phyloP scores from a whole-genome alignment of 2,113 vertebrate genomes.

The Chascanopsetta lugubris region DNA sequence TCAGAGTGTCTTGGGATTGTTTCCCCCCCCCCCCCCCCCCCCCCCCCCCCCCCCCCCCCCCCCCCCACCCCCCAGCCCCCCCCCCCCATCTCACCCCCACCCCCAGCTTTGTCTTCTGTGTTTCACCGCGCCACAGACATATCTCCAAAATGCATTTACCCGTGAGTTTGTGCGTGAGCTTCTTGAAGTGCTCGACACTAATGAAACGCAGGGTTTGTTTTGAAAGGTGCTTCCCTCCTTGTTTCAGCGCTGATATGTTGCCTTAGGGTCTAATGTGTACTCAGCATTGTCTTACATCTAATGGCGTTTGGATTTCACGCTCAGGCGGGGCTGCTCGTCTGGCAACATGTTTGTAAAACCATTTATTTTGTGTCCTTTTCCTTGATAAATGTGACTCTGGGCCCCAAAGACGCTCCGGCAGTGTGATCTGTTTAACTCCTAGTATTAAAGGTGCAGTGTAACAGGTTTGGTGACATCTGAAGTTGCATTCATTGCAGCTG shows the following conservation, averaged over 20 bases:
- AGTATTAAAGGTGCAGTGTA: constrained; percentile 30
- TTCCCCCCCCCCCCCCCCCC: too few species aligned
- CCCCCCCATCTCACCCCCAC: too few species aligned
- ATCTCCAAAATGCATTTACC: constrained; percentile 55
- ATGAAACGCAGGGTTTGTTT: constrained; percentile 53
- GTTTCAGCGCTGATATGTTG: constrained; percentile 57
- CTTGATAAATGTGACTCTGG: constrained; percentile 34
- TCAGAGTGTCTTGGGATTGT: constrained; percentile 41
- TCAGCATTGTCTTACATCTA: constrained; percentile 59
- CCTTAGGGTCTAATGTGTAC: constrained; percentile 54
- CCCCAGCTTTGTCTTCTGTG: constrained; percentile 29
- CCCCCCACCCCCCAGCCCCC: too few species aligned
- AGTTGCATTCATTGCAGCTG: too few species aligned
- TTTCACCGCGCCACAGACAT: constrained; percentile 44
- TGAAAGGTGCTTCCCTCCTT: constrained; percentile 52
- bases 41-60: too few species aligned
- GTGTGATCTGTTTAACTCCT: constrained; percentile 27
- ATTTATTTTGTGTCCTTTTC: constrained; percentile 18
- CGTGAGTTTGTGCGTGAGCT: constrained; percentile 49
- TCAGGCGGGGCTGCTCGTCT: constrained; percentile 22
- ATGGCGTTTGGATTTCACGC: constrained; percentile 63
- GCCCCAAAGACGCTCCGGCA: constrained; percentile 21
- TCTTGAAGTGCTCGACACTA: constrained; percentile 46
- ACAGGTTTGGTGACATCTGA: too few species aligned
- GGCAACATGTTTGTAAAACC: constrained; percentile 34